phyloP scores from a whole-genome alignment of 2,888 invertebrate species.

The Pammene aurita region DNA sequence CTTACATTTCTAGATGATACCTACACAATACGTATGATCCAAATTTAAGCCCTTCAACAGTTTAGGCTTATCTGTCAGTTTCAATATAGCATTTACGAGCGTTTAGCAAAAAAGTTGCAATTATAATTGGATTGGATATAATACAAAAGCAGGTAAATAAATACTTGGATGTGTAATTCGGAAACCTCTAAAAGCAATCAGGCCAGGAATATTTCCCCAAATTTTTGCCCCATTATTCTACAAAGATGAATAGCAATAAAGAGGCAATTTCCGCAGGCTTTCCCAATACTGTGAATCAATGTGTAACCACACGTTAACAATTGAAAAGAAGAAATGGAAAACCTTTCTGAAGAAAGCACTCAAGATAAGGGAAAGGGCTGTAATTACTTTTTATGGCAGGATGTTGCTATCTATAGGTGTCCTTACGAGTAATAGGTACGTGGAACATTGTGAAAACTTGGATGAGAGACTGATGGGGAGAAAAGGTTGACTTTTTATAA shows the following conservation, averaged over 20 bases:
- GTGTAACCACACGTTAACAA: conserved; percentile 42
- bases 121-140: too few species aligned
- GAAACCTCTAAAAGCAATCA: neutral
- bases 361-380: conserved; percentile 30
- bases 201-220: conserved; percentile 8
- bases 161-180: too few species aligned
- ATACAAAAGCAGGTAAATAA: neutral
- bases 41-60: neutral
- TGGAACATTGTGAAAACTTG: neutral
- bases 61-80: too few species aligned
- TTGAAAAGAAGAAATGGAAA: conserved; percentile 39
- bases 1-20: too few species aligned
- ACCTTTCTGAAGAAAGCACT: conserved; percentile 39
- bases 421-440: conserved; percentile 7
- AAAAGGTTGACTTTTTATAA: too few species aligned
- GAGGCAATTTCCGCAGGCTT: conserved; percentile 37
- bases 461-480: neutral
- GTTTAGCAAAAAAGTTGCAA: too few species aligned
- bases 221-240: conserved; percentile 32
- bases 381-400: conserved; percentile 40
- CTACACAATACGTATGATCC: neutral
- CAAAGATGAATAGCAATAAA: conserved; percentile 38
- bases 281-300: conserved; percentile 36
- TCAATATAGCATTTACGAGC: too few species aligned
- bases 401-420: conserved; percentile 31